Base-by-base conservation (phyloP, 1,140 invertebrate genomes). In the Drosophila kanapiae region DNA sequence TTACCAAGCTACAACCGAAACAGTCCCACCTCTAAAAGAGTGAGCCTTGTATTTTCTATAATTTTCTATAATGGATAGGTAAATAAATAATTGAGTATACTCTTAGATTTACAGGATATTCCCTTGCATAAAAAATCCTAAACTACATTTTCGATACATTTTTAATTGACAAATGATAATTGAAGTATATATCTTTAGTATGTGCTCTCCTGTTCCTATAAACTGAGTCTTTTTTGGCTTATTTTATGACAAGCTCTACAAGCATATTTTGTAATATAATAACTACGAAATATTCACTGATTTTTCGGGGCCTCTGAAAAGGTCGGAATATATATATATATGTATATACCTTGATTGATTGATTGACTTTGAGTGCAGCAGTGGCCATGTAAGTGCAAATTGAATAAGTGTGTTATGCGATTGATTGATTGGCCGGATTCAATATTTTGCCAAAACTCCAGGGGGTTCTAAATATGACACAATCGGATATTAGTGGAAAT, bases 391-490 rank as follows among this genome's bases (percentile, higher is more conserved):
- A 49, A 62, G 31, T 56, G 33, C 18, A 56, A 75, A 75, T 59
- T 67, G 45, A 75, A 57, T 53, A 23, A 37, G 37, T 49, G 18
- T 47, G 33, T 57, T 16, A 47, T 43, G 48, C 23, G 5, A 31
- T 38, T 67, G 68, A 71, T 71, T 68, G 68, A 71, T 71, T 47
- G 38, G 3, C 31, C 9, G n/a, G 11, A 27, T 3, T 37, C 18
- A 29, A 31, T 48, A 16, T n/a, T 53, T 61, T 18, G 13, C n/a
- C 4, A 6, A 64, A 29, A 27, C 31, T 6, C 29, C 16, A 35
- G 18, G 31, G 16, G 37, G 5, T 14, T 14, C 33, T 54, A 23
- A 35, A 33, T 33, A 51, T 51, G 9, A 16, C 9, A 11, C 0
- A 16, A n/a, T 3, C 11, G 2, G 4, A 33, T 11, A 51, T 31